Conservation (phyloP, 2,888 invertebrate species). For the Stenodema calcarata region DNA sequence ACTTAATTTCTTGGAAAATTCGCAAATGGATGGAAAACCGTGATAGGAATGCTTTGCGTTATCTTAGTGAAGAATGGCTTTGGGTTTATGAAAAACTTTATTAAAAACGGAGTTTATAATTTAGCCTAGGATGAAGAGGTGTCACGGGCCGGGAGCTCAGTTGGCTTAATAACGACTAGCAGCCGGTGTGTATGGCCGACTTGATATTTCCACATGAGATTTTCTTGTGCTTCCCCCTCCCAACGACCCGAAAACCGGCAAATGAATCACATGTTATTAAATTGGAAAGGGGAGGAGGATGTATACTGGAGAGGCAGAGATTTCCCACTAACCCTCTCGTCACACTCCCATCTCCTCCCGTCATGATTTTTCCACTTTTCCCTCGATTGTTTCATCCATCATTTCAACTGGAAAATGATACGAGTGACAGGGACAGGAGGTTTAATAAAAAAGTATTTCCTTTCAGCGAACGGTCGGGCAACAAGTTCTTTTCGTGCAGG, state of each 20-base stretch:
- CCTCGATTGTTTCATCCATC: neutral
- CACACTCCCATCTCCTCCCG: neutral
- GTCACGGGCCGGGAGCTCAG: neutral
- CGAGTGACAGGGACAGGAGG: too few species aligned
- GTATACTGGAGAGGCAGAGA: neutral
- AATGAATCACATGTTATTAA: constrained; percentile 2
- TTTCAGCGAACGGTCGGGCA: too few species aligned
- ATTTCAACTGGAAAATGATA: neutral
- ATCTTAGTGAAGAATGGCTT: neutral
- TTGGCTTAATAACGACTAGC: constrained; percentile 1
- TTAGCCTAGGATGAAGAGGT: neutral
- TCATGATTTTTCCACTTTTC: neutral
- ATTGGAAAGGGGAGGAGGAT: neutral
- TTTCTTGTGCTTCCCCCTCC: neutral
- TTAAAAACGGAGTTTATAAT: constrained; percentile 16
- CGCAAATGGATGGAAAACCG: too few species aligned
- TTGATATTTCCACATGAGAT: neutral
- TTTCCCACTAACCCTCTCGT: neutral
- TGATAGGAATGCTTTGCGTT: too few species aligned
- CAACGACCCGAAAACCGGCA: neutral
- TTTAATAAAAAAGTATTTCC: too few species aligned
- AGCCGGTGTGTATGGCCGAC: constrained; percentile 4
- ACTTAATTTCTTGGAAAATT: too few species aligned
- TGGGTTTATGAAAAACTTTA: neutral
- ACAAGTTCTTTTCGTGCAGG: too few species aligned